Base-by-base conservation (phyloP, 2,797 vertebrate species). In the Staurois parvus region DNA sequence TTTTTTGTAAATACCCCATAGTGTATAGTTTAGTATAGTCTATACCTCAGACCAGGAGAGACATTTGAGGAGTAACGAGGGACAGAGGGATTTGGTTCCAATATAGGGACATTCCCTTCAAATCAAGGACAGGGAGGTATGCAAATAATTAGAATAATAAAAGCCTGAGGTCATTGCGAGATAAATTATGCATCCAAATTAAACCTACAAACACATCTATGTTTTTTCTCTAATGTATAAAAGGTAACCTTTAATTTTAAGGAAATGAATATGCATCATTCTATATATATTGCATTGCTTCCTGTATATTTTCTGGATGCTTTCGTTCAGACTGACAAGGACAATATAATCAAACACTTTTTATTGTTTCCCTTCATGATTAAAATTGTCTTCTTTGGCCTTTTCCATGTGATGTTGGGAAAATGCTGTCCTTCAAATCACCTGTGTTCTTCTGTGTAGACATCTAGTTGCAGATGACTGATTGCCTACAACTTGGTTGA, bases 381-480 rank as follows among this genome's bases (percentile, higher is more conserved):
- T 76, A 52, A 68, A 68, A 76, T 67, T 69, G 72, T 84, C 29
- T 37, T 84, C n/a, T 76, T 26, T 67, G 45, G 64, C 6, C 11
- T 76, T 76, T 75, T 83, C 62, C 64, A 79, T 40, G 28, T 48
- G 40, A 29, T 72, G 26, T 30, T 15, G 75, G 26, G 64, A 74
- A 40, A 79, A 66, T 84, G 48, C 37, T 74, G 84, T 85, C 84
- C 84, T 85, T 85, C 77, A 85, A 85, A 68, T 81, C 77, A 85
- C 84, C 78, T 81, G 84, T 81, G 64, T 52, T 80, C 62, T 56
- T 76, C 74, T 70, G 59, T 66, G 84, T 59, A 85, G 77, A 80
- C 78, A 85, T 68, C 69, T 68, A 75, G 84, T 85, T 81, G 78
- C 62, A 48, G 72, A 67, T 85, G 84, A 85, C 77, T 85, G 84